Conservation (phyloP, 2,113 vertebrate genomes). For the Otis tarda region DNA sequence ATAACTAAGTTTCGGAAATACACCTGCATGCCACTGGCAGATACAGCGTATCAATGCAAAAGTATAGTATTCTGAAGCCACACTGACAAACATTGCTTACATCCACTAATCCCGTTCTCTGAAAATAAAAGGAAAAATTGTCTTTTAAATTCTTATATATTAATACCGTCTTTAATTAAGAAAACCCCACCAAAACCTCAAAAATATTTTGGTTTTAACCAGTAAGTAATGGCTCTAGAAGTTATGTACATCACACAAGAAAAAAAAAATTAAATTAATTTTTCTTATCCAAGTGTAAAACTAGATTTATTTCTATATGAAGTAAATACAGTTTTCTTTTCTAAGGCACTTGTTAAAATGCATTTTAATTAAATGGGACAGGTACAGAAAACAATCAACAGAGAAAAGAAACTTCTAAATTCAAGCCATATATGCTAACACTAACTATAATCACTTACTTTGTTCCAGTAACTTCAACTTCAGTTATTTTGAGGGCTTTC, state of each 20-base stretch:
- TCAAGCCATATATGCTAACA: neutral
- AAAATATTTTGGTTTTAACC: neutral
- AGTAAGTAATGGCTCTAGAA: neutral
- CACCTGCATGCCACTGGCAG: neutral
- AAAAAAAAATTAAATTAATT: neutral
- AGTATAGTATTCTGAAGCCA: neutral
- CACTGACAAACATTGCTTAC: neutral
- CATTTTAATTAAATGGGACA: neutral
- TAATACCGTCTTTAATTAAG: neutral
- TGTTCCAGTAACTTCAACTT: neutral
- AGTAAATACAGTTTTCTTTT: neutral
- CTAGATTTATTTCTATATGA: neutral
- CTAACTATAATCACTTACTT: neutral
- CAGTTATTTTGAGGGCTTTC: constrained; percentile 27
- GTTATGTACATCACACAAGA: neutral
- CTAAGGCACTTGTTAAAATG: neutral
- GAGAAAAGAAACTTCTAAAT: neutral
- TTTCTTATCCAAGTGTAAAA: neutral
- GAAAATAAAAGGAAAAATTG: neutral
- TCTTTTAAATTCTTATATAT: neutral
- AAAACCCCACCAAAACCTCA: neutral
- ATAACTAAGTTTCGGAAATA: neutral
- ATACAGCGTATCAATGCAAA: neutral
- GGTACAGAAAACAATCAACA: neutral
- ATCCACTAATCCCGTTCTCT: neutral